Evolutionary conservation across 2,888 invertebrate species (phyloP).

Genomic region (Volucella bombylans): DNA sequence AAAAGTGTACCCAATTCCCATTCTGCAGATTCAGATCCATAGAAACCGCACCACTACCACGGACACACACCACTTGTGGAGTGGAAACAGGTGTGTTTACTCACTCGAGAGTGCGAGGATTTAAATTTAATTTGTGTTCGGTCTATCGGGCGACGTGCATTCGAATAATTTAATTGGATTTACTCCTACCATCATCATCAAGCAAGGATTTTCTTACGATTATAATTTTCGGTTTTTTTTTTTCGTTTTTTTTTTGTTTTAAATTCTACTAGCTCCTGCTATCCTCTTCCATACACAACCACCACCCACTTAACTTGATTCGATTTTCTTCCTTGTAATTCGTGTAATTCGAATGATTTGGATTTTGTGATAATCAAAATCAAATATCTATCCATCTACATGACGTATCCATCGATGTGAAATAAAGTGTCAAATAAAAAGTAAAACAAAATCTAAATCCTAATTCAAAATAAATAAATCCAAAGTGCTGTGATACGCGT

Average conservation of each 20-base stretch:
- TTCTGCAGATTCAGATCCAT: not conserved
- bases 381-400: slow-evolving; percentile 31
- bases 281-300: not conserved
- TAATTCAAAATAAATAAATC: slow-evolving; percentile 34
- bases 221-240: not conserved
- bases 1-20: slow-evolving; percentile 39
- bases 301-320: not conserved
- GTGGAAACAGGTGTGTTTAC: slow-evolving; percentile 74
- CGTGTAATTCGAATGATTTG: slow-evolving; percentile 12
- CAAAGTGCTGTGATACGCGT: slow-evolving; percentile 67
- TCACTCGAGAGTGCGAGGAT: slow-evolving; percentile 68
- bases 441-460: not conserved
- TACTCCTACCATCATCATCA: slow-evolving; percentile 42
- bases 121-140: slow-evolving; percentile 71
- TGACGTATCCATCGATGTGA: slow-evolving; percentile 43
- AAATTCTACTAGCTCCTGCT: slow-evolving; percentile 11
- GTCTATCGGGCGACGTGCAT: slow-evolving; percentile 69
- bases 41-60: slow-evolving; percentile 37
- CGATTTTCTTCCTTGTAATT: slow-evolving; percentile 2
- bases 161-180: slow-evolving; percentile 73
- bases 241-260: not conserved
- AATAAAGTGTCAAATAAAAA: slow-evolving; percentile 60
- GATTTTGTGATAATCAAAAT: slow-evolving; percentile 45
- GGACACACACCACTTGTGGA: slow-evolving; percentile 72
- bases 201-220: slow-evolving; percentile 63